These are phyloP conservation scores for Ptycholaimellus sp. DNA, from an alignment of 2,888 invertebrate species.

Conservation along the genomic window DNA sequence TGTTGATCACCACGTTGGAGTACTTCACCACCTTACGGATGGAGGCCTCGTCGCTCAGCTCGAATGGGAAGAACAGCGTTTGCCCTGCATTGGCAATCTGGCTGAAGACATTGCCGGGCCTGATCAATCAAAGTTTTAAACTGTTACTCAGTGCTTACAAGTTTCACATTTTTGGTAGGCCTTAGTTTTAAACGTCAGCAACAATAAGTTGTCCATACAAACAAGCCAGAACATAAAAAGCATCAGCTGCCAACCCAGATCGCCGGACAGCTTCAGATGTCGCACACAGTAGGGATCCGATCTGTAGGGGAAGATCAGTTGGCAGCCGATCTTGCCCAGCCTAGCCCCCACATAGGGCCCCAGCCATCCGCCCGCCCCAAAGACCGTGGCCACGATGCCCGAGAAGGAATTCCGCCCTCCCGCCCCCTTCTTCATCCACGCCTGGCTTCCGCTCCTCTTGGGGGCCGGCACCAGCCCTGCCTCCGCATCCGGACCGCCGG, in stretches of 20 bases:
- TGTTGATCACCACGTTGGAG: slow-evolving; percentile 86
- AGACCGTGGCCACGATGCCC: slow-evolving; percentile 90
- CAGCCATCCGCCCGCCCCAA: slow-evolving; percentile 65
- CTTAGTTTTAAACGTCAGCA: no score
- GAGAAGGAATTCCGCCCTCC: slow-evolving; percentile 77
- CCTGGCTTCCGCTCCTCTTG: no score
- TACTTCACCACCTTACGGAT: slow-evolving; percentile 49
- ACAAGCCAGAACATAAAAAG: slow-evolving; percentile 34
- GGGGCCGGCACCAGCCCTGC: no score
- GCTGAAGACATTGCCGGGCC: no score
- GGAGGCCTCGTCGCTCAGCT: slow-evolving; percentile 58
- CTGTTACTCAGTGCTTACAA: no score
- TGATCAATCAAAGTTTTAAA: neutral
- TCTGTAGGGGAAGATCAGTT: slow-evolving; percentile 75
- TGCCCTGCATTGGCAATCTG: no score
- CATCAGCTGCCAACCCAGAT: slow-evolving; percentile 77
- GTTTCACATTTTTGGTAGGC: no score
- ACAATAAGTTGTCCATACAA: no score
- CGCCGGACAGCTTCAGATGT: slow-evolving; percentile 59
- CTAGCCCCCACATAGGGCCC: slow-evolving; percentile 66
- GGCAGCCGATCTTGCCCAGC: slow-evolving; percentile 37
- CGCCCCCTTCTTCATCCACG: slow-evolving; percentile 22
- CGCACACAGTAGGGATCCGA: slow-evolving; percentile 49
- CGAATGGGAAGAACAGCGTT: slow-evolving; percentile 38
- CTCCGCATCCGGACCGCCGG: no score